Percentiles rank a stretch among this genome's conserved stretches.
These are phyloP conservation scores for Dasyprocta punctata DNA, from an alignment of 2,113 vertebrate genomes.

Conservation along the genomic window DNA sequence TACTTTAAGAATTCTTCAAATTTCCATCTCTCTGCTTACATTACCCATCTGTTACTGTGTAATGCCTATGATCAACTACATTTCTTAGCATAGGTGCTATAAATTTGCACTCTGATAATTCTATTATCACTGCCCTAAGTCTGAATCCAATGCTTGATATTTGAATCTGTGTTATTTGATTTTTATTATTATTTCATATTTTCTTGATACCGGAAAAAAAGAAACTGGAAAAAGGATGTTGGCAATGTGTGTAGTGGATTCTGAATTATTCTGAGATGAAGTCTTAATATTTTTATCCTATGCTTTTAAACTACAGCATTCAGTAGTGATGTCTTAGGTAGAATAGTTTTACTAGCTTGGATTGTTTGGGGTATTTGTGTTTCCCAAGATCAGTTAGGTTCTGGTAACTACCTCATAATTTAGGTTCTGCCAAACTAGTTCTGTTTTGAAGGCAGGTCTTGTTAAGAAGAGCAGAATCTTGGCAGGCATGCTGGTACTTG, in stretches of 20 bases:
- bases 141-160: not conserved
- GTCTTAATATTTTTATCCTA: not conserved
- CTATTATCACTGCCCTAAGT: not conserved
- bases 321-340: not conserved
- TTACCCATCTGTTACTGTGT: not conserved
- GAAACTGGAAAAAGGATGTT: not conserved
- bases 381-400: not conserved
- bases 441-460: not conserved
- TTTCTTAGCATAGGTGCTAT: not conserved
- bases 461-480: not conserved
- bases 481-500: not conserved
- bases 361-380: not conserved
- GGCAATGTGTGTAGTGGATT: not conserved
- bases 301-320: not conserved
- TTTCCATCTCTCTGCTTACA: not conserved
- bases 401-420: not conserved
- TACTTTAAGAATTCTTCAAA: not conserved
- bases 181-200: not conserved
- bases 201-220: not conserved
- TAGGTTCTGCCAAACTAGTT: not conserved
- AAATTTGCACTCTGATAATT: not conserved
- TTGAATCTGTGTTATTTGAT: not conserved
- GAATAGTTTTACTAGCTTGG: not conserved
- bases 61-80: not conserved
- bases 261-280: not conserved